These are phyloP conservation scores for Pyralis farinalis DNA, from an alignment of 2,888 invertebrate species.

Conservation along the genomic window DNA sequence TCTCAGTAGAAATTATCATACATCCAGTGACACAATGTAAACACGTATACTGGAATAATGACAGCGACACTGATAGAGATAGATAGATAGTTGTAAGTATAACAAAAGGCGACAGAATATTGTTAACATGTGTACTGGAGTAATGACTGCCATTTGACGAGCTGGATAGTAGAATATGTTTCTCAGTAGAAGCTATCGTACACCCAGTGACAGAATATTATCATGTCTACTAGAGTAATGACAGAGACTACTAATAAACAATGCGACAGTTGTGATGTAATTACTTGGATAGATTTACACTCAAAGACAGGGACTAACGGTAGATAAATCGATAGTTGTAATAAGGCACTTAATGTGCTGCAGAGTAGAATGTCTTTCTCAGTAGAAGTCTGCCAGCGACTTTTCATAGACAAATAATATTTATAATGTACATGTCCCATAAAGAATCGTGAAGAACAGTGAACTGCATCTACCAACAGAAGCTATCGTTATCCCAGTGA, in stretches of 20 bases:
- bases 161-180: background rate
- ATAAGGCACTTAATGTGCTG: no score
- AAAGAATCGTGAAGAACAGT: no score
- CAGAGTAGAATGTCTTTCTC: background rate
- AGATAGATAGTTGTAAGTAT: background rate
- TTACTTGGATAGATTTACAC: no score
- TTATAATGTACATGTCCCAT: no score
- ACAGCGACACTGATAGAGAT: background rate
- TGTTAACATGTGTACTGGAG: background rate
- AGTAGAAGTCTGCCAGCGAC: conserved; percentile 10
- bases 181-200: conserved; percentile 21
- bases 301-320: no score
- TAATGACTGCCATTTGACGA: no score
- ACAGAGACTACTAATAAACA: conserved; percentile 18
- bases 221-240: conserved; percentile 22
- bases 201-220: conserved; percentile 33
- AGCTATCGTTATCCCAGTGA: no score
- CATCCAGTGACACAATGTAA: conserved; percentile 32
- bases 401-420: no score
- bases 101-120: no score
- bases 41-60: conserved; percentile 21
- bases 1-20: conserved; percentile 20
- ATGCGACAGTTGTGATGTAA: conserved; percentile 10
- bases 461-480: no score
- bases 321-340: no score